phyloP scores from a whole-genome alignment of 1,140 invertebrate species.

The Rhyzopertha dominica region DNA sequence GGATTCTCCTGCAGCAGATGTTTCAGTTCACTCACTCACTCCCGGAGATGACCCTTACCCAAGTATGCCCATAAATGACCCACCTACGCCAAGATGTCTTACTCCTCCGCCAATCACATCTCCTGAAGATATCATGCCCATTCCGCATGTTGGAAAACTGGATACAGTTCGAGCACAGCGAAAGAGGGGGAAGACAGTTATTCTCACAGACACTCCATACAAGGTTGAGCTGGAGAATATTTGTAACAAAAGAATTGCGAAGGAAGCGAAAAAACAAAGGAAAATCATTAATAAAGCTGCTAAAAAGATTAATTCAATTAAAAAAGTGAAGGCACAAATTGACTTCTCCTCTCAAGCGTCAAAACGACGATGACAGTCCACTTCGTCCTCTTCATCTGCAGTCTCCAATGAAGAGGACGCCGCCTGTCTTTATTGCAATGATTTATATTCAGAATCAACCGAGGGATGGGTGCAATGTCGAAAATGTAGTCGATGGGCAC shows the following conservation, averaged over 20 bases:
- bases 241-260: not conserved
- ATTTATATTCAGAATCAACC: constrained; percentile 32
- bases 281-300: not conserved
- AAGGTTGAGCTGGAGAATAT: constrained; percentile 32
- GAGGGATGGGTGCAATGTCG: constrained; percentile 38
- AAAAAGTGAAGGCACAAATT: not conserved
- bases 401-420: constrained; percentile 26
- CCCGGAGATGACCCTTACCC: no score
- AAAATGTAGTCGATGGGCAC: constrained; percentile 37
- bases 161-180: constrained; percentile 2
- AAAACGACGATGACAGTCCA: no score
- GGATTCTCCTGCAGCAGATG: no score
- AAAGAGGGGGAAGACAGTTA: constrained; percentile 35
- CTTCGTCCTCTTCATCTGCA: constrained; percentile 5
- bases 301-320: not conserved
- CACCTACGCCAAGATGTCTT: no score
- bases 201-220: constrained; percentile 35
- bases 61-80: no score
- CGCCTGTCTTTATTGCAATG: constrained; percentile 32
- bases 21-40: no score
- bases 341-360: not conserved
- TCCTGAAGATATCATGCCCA: no score
- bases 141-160: no score
- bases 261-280: constrained; percentile 4
- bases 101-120: no score